phyloP scores from a whole-genome alignment of 2,113 vertebrate species.

The Neolamprologus modestus region DNA sequence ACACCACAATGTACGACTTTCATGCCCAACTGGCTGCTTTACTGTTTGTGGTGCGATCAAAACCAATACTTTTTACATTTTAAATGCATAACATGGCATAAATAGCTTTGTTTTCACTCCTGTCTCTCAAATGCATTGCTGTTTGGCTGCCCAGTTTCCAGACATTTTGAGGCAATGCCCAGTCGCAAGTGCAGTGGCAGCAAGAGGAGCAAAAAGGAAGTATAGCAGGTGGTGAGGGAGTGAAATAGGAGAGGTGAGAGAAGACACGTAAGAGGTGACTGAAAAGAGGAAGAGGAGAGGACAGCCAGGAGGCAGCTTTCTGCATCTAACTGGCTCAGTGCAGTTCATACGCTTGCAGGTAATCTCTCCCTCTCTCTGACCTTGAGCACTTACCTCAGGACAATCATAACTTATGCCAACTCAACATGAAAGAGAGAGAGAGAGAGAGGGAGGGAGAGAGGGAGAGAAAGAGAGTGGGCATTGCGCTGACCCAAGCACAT shows the following conservation, averaged over 20 bases:
- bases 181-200: not conserved
- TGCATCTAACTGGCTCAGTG: not conserved
- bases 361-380: conserved; percentile 34
- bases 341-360: conserved; percentile 15
- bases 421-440: conserved; percentile 11
- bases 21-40: not conserved
- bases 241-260: not conserved
- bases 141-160: not conserved
- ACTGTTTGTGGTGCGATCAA: not conserved
- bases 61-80: not conserved
- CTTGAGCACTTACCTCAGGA: conserved; percentile 50
- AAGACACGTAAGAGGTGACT: not conserved
- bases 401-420: conserved; percentile 36
- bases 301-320: not conserved
- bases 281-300: not conserved
- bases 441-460: not conserved
- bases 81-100: not conserved
- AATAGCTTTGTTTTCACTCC: not conserved
- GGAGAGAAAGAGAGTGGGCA: conserved; percentile 21
- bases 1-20: not conserved
- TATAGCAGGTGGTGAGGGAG: not conserved
- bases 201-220: not conserved
- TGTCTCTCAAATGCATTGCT: not conserved
- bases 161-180: conserved; percentile 4
- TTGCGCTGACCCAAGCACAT: conserved; percentile 64